These are phyloP conservation scores for Aleiodes testaceus DNA, from an alignment of 2,888 invertebrate genomes.

Conservation along the genomic window DNA sequence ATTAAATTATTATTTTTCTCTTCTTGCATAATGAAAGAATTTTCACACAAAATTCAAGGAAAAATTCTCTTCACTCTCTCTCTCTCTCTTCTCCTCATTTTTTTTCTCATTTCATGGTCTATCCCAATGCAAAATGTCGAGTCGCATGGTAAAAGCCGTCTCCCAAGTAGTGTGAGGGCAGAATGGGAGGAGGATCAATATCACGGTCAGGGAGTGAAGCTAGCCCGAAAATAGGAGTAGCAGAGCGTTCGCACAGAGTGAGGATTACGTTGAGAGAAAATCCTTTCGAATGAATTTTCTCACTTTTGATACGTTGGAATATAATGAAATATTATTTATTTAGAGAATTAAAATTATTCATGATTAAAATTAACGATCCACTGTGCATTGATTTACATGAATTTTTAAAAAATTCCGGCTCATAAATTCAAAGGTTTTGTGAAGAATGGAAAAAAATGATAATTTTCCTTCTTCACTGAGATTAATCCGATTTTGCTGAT, in stretches of 20 bases:
- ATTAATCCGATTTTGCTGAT: too few species aligned
- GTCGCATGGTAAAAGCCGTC: conserved; percentile 50
- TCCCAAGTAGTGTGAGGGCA: conserved; percentile 47
- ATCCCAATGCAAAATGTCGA: conserved; percentile 32
- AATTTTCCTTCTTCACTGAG: not conserved
- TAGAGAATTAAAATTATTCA: not conserved
- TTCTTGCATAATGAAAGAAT: not conserved
- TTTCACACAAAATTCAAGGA: not conserved
- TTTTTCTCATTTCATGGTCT: conserved; percentile 12
- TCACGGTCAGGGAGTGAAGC: conserved; percentile 65
- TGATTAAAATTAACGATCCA: conserved; percentile 21
- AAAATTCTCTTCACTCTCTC: not conserved
- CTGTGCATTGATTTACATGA: conserved; percentile 7
- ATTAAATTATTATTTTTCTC: conserved; percentile 10
- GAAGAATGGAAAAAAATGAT: not conserved
- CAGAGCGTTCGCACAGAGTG: conserved; percentile 55
- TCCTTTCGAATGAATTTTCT: conserved; percentile 6
- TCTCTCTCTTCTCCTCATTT: not conserved
- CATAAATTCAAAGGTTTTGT: not conserved
- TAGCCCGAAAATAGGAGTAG: conserved; percentile 61
- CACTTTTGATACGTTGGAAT: not conserved
- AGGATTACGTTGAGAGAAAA: conserved; percentile 55
- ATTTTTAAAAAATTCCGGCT: too few species aligned
- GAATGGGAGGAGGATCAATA: conserved; percentile 67
- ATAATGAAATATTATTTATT: not conserved